Base-by-base conservation (phyloP, 2,888 invertebrate genomes). In the Dorcus hopei region DNA sequence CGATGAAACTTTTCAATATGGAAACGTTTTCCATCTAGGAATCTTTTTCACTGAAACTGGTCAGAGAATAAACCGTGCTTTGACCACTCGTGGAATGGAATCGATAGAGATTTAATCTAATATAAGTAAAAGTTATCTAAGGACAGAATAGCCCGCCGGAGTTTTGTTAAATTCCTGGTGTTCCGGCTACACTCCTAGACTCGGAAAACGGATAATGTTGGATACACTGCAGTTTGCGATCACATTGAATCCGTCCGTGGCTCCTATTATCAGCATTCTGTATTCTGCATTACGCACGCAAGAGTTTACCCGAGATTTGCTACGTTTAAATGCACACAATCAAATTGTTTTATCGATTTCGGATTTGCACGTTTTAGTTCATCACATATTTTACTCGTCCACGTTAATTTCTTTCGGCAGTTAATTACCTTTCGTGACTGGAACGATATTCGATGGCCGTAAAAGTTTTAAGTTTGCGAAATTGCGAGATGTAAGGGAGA, bases 51-150 rank as follows among this genome's bases (percentile, higher is more conserved):
- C 45, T 38, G 45, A 38, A 38, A 42, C 38, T 33, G 45, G 53
- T 38, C 45, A 53, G 53, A 38, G 53, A 53, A 53, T 53, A 53
- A 53, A 45, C 38, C 45, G 45, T 14, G 38, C 49, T 54, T 49
- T 54, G 49, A 49, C 49, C 49, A 41, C 49, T 49, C 43, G 33
- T 45, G 45, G 38, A 53, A 53, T 49, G 50, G 61, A 60, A 66
- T 67, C 65, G 64, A 65, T 65, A 60, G 51, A 63, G 64, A 66
- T 66, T 68, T 65, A 66, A 66, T 66, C 65, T 63, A 57, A 64
- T 64, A 59, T 66, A 68, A 68, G 68, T 66, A 65, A 68, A 64
- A 63, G 61, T 61, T 63, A 63, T 61, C 61, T 61, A 38, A 52
- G 59, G 58, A 64, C 59, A 57, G 61, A 59, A 61, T 63, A 48